Base-by-base conservation (phyloP, 2,797 vertebrate genomes). In the Cheirogaleus major region DNA sequence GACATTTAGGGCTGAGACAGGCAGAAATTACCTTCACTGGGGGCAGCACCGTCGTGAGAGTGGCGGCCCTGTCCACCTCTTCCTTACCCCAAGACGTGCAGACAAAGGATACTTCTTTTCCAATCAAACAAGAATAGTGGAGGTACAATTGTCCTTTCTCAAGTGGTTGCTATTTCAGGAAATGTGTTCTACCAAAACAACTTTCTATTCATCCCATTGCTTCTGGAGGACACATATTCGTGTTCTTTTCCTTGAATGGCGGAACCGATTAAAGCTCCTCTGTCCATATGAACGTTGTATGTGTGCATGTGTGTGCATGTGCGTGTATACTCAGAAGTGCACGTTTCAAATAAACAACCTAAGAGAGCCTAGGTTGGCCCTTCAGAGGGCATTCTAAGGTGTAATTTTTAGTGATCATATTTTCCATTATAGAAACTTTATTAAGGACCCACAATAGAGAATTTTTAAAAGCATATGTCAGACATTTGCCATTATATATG, bases 31-130 rank as follows among this genome's bases (percentile, higher is more conserved):
- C 57, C 86, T 11, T 10, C 15, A 8, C 1, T 12, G 3, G 5
- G 38, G 22, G 14, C 0, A 6, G 45, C 1, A 3, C 18, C 7
- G 8, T 22, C 2, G 17, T 9, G 8, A 32, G 50, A 10, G 11
- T 2, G 4, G 5, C 1, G 3, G 22, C 22, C 22, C 63, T 17
- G 32, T 1, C 43, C 61, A 4, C 25, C 57, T 4, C 50, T 35
- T 69, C 55, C 41, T 14, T 1, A 10, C 32, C 12, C 25, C 18
- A 45, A 25, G 23, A 50, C 2, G 2, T 4, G 32, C 13, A 35
- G 43, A 43, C 17, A 32, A 2, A 17, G 59, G 50, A 9, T 18
- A 23, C 2, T 3, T 50, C 57, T 70, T 59, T 55, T 63, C 65
- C 48, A 59, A 14, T 41, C 67, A 41, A 79, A 55, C 22, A 70